Evolutionary conservation across 92 coral and sea anemone species (phyloP).

Genomic region (Isaurus tuberculatus): DNA sequence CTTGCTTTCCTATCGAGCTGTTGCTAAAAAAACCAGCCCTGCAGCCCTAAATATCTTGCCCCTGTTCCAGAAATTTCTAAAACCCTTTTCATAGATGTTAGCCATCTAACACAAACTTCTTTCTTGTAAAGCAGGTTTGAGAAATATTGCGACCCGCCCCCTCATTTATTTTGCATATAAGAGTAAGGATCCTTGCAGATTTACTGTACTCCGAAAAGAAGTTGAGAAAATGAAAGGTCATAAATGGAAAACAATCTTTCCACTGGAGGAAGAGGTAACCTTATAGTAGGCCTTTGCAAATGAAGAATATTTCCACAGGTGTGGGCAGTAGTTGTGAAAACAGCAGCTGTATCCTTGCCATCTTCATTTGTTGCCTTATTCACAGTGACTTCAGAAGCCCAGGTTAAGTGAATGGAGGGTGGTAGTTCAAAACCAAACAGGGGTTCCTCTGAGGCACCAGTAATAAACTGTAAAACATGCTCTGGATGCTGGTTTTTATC

Average conservation of each 20-base stretch:
- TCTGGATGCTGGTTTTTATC: conserved; percentile 43
- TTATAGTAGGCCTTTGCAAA: background rate
- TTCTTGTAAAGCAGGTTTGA: too few species aligned
- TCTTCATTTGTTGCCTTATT: background rate
- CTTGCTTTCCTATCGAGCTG: too few species aligned
- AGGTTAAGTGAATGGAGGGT: background rate
- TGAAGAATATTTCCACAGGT: background rate
- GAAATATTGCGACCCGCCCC: too few species aligned
- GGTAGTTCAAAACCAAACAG: background rate
- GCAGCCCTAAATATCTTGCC: too few species aligned
- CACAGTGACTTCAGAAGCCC: background rate
- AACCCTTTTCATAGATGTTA: too few species aligned
- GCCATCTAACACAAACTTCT: too few species aligned
- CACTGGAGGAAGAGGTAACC: background rate
- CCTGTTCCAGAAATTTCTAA: too few species aligned
- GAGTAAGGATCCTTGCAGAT: too few species aligned
- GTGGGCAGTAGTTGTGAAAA: background rate
- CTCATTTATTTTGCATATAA: too few species aligned
- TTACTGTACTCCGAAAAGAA: too few species aligned
- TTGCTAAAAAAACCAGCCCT: too few species aligned
- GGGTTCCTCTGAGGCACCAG: conserved; percentile 32
- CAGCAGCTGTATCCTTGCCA: background rate
- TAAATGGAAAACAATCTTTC: background rate
- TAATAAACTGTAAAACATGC: conserved; percentile 57
- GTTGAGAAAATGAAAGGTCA: background rate